Conservation (phyloP, 1,140 invertebrate species). For the Scaptomyza hsui region DNA sequence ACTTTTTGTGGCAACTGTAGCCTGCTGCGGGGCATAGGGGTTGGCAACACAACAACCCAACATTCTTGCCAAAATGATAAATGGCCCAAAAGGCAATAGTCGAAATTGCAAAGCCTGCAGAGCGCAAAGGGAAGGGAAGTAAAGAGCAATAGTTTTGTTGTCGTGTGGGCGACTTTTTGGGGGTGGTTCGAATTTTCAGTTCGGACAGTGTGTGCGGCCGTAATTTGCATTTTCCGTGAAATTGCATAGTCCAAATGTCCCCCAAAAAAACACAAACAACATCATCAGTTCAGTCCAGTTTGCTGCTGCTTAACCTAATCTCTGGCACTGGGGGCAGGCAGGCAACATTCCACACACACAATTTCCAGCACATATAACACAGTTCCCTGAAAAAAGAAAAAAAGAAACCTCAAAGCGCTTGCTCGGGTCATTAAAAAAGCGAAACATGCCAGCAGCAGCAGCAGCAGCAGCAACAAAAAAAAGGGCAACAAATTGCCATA, state of each 20-base stretch:
- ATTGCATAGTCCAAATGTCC: constrained; percentile 7
- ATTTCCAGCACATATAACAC: constrained; percentile 24
- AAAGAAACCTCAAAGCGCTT: constrained; percentile 24
- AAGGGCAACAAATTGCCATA: constrained; percentile 47
- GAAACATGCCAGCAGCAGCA: constrained; percentile 12
- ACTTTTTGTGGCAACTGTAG: constrained; percentile 56
- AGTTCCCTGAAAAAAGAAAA: constrained; percentile 28
- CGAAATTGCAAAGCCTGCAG: constrained; percentile 52
- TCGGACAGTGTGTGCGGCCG: constrained; percentile 56
- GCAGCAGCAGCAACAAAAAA: constrained; percentile 5
- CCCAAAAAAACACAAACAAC: constrained; percentile 1
- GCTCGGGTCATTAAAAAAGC: constrained; percentile 13
- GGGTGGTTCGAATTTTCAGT: constrained; percentile 51
- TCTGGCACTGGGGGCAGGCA: constrained; percentile 9
- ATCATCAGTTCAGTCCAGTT: constrained; percentile 1
- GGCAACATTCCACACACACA: constrained; percentile 23
- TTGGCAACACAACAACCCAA: constrained; percentile 15
- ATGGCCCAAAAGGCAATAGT: constrained; percentile 55
- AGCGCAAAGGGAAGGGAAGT: background rate
- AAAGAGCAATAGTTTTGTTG: background rate
- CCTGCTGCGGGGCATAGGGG: constrained; percentile 6
- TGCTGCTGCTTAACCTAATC: constrained; percentile 27
- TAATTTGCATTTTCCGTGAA: constrained; percentile 64
- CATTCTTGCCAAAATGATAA: constrained; percentile 72
- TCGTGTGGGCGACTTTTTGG: background rate